These are phyloP conservation scores for Charina bottae DNA, from an alignment of 2,113 vertebrate species.

Conservation along the genomic window DNA sequence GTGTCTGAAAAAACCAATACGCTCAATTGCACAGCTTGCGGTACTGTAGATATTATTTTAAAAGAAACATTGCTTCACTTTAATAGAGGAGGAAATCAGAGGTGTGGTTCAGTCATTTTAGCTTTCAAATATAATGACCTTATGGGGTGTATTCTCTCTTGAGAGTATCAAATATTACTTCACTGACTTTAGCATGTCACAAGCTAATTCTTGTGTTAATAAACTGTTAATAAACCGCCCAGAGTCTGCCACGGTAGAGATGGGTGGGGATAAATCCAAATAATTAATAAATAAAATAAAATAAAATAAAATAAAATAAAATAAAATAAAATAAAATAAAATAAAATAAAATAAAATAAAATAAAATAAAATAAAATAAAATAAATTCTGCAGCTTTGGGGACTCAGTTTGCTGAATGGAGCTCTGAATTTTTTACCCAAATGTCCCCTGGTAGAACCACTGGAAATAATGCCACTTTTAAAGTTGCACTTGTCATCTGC, in stretches of 20 bases:
- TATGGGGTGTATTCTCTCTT: neutral
- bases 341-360: too few species aligned
- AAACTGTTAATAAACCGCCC: too few species aligned
- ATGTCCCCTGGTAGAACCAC: neutral
- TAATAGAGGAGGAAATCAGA: neutral
- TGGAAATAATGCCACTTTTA: constrained; percentile 35
- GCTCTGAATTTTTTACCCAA: neutral
- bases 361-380: too few species aligned
- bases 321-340: too few species aligned
- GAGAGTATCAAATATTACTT: neutral
- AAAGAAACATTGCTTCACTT: neutral
- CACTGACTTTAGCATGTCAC: too few species aligned
- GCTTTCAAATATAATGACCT: neutral
- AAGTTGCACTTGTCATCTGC: constrained; percentile 32
- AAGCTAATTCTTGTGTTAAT: too few species aligned
- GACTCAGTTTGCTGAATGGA: neutral
- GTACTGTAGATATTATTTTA: neutral
- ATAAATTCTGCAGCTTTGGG: neutral
- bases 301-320: too few species aligned
- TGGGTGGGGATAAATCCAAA: too few species aligned
- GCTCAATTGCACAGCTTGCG: neutral
- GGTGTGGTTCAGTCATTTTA: neutral
- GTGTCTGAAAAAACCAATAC: neutral
- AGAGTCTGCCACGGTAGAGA: too few species aligned
- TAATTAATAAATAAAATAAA: too few species aligned